These are phyloP conservation scores for Penaeus monodon DNA, from an alignment of 2,888 invertebrate species.

Conservation along the genomic window DNA sequence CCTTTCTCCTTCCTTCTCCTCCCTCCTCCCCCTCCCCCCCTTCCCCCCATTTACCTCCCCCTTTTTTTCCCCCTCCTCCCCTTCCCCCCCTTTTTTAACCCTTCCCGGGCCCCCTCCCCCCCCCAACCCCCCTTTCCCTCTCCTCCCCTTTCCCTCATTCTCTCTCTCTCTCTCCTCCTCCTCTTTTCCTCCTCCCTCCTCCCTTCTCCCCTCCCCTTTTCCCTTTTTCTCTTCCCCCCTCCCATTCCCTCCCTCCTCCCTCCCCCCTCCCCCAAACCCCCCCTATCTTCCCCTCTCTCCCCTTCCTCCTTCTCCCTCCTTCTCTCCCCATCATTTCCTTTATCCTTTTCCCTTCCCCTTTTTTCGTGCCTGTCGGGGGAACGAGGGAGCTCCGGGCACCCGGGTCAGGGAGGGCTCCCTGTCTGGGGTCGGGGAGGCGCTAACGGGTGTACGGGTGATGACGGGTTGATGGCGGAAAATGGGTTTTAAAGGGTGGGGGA, in stretches of 20 bases:
- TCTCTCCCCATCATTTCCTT: constrained; percentile 6
- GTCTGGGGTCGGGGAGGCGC: no score
- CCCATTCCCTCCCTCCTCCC: constrained; percentile 15
- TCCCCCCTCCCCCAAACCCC: no score
- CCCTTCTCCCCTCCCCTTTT: not conserved
- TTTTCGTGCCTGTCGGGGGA: not conserved
- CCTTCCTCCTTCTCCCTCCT: constrained; percentile 11
- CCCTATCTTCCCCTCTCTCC: not conserved
- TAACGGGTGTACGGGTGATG: no score
- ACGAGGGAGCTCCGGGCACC: no score
- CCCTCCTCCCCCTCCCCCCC: no score
- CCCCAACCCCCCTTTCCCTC: not conserved
- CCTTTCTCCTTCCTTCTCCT: not conserved
- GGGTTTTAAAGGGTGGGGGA: no score
- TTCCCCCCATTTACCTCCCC: not conserved
- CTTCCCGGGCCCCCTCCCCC: not conserved
- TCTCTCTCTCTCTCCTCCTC: not conserved
- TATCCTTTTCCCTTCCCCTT: constrained; percentile 14
- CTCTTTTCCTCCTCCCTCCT: not conserved
- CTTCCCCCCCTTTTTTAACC: not conserved
- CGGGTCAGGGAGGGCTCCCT: no score
- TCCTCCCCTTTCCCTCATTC: not conserved
- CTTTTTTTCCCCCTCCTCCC: not conserved
- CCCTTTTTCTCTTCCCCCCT: not conserved
- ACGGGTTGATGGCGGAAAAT: no score